Base-by-base conservation (phyloP, 2,113 vertebrate species). In the Corythaixoides concolor region DNA sequence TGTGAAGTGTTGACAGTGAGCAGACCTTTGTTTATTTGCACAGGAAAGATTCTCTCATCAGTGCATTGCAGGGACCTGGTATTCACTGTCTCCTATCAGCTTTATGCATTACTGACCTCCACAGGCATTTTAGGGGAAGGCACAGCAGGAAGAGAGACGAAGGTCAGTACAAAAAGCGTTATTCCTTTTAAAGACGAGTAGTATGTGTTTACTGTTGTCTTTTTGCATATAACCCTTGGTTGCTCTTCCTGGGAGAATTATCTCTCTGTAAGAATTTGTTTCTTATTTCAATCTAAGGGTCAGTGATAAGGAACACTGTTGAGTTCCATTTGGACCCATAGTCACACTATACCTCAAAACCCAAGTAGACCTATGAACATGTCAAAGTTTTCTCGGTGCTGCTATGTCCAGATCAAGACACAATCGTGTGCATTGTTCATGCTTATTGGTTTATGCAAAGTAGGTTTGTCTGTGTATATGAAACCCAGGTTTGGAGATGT, bases 41-140 rank as follows among this genome's bases (percentile, higher is more conserved):
- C 74, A 72, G 73, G 53, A 72, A 92, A 81, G 60, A 52, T 12
- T 56, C 26, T 21, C 15, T 63, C 79, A 35, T 58, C 37, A 5
- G 27, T 68, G 14, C 47, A 4, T 53, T 39, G 73, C 69, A 33
- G 16, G 68, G 83, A 50, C 90, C 39, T 50, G 49, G 35, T 60
- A 27, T 22, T 95, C 73, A 17, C 33, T 60, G 20, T 56, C 56
- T 30, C 24, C 83, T 67, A 66, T 87, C 73, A 97, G 74, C 96
- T 97, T 97, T 97, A 72, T 93, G 95, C 95, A 43, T 96, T 97
- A 95, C 95, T 97, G 96, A 97, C 96, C 95, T 97, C 97, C 94
- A 95, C 95, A 95, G 97, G 96, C 95, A 95, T 89, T 95, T 89
- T 74, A 93, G 59, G 89, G 91, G 95, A 96, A 97, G 74, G 73